Base-by-base conservation (phyloP, 2,797 vertebrate genomes). In the Choloepus didactylus region DNA sequence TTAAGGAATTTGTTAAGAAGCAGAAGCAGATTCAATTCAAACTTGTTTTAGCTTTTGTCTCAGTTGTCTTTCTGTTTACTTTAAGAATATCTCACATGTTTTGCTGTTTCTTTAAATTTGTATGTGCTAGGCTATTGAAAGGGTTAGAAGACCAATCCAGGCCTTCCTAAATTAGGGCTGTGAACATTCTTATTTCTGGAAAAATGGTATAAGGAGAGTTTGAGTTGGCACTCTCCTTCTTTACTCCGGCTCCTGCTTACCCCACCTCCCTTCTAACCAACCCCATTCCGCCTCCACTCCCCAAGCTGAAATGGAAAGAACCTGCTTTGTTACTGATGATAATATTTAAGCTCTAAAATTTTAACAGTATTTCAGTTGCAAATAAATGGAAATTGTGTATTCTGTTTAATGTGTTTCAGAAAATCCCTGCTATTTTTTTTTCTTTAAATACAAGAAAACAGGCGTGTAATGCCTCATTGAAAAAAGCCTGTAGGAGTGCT, bases 381-480 rank as follows among this genome's bases (percentile, higher is more conserved):
- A 98, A 98, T 98, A 97, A 92, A 94, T 97, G 97, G 98, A 98
- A 98, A 97, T 97, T 95, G 97, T 98, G 98, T 98, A 96, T 97
- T 96, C 95, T 98, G 96, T 98, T 98, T 98, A 98, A 98, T 97
- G 96, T 98, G 97, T 98, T 98, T 98, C 97, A 98, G 97, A 98
- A 98, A 98, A 98, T 98, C 97, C 97, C 97, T 97, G 97, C 98
- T 98, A 97, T 98, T 98, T 98, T 97, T 96, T 97, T 91, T 95
- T 88, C 97, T 98, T 98, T 98, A 98, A 98, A 98, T 98, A 98
- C 98, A 98, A 98, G 98, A 98, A 98, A 99, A 98, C 98, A 98
- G 98, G 98, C 98, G 96, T 99, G 98, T 98, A 98, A 98, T 99
- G 98, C 98, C 97, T 98, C 97, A 98, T 98, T 98, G 98, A 98